Base-by-base conservation (phyloP, 2,888 invertebrate species). In the Dinocampus coccinellae region DNA sequence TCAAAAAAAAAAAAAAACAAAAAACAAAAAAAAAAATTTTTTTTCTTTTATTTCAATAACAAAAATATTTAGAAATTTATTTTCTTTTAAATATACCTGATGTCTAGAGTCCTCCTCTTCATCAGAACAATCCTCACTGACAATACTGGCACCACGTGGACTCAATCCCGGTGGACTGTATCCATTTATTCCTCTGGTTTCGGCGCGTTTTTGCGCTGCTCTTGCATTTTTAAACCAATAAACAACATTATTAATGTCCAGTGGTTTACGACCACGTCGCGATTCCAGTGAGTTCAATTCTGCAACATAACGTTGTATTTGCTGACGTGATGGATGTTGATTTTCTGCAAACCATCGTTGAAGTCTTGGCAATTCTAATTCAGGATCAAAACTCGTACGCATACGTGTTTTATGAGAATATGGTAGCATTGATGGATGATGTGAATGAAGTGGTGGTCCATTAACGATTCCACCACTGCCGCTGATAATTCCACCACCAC, bases 201-300 rank as follows among this genome's bases (percentile, higher is more conserved):
- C 96, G 2, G 97, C 97, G 53, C 98, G 91, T 84, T 98, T 97
- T 85, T 97, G 96, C 0, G 97, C 97, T 0, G 98, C 98, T 65
- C 99, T 91, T 0, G 98, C 98, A 85, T 98, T 98, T 87, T 98
- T 98, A 89, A 99, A 99, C 97, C 97, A 97, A 83, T 97, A 97
- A 16, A 97, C 97, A 16, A 98, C 97, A 85, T 98, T 98, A 84
- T 97, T 97, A 3, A 98, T 94, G 88, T 98, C 98, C 66, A 98
- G 89, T 0, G 97, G 97, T 84, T 98, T 97, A 61, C 98, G 91
- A 0, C 97, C 98, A 66, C 96, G 91, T 53, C 98, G 91, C 64
- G 97, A 98, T 83, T 97, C 97, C 76, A 98, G 89, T 73, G 93
- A 92, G 87, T 99, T 99, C 77, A 99, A 89, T 84, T 97, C 97